Conservation (phyloP, 2,113 vertebrate genomes). For the Rhinichthys klamathensis region DNA sequence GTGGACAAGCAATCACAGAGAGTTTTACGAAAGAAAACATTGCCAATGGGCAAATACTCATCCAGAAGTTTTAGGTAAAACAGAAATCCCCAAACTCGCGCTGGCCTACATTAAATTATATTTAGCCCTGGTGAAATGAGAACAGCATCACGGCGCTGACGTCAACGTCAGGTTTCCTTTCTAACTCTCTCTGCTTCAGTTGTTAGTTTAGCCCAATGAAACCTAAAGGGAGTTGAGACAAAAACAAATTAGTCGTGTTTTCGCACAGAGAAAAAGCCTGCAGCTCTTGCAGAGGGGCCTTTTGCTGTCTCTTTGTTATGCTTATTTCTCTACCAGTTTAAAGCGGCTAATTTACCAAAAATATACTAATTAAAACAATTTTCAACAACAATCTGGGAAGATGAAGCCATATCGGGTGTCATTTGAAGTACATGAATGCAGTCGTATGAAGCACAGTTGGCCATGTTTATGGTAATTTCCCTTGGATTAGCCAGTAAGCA, state of each 20-base stretch:
- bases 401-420: background rate
- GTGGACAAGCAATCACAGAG: background rate
- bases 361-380: conserved; percentile 24
- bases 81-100: background rate
- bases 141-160: conserved; percentile 2
- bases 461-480: conserved; percentile 40
- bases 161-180: conserved; percentile 31
- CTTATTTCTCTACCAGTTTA: conserved; percentile 3
- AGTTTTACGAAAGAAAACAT: background rate
- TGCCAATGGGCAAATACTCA: background rate
- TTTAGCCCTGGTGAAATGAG: conserved; percentile 25
- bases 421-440: conserved; percentile 11
- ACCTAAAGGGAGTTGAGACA: conserved; percentile 20
- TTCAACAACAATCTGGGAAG: background rate
- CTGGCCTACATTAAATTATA: conserved; percentile 28
- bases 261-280: background rate
- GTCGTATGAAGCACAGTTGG: conserved; percentile 13
- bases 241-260: conserved; percentile 26
- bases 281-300: background rate
- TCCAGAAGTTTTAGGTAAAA: conserved; percentile 14
- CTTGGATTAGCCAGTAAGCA: conserved; percentile 37
- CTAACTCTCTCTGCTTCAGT: conserved; percentile 16
- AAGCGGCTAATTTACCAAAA: conserved; percentile 16
- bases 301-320: conserved; percentile 4
- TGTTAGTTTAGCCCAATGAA: conserved; percentile 24